Conservation (phyloP, 2,113 vertebrate genomes). For the Xiphophorus maculatus region DNA sequence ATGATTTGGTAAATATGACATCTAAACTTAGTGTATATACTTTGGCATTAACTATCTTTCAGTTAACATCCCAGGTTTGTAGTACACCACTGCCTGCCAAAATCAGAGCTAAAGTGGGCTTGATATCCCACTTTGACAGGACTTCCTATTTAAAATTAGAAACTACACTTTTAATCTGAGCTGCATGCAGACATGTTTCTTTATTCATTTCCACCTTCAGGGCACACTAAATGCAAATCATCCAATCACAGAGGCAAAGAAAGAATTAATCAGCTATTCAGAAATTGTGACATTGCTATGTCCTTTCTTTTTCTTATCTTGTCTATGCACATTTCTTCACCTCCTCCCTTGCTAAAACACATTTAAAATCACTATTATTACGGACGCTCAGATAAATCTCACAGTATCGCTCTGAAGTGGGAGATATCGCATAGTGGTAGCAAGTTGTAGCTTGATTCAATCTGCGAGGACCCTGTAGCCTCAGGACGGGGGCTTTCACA, state of each 20-base stretch:
- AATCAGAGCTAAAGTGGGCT: constrained; percentile 26
- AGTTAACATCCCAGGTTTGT: constrained; percentile 17
- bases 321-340: constrained; percentile 52
- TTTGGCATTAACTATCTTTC: not conserved
- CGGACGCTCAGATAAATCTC: constrained; percentile 64
- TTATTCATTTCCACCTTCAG: constrained; percentile 48
- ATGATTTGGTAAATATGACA: constrained; percentile 1
- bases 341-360: constrained; percentile 31
- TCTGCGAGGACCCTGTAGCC: constrained; percentile 50
- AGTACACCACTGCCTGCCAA: constrained; percentile 30
- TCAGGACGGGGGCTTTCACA: constrained; percentile 54
- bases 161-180: constrained; percentile 21
- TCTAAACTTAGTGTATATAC: constrained; percentile 2
- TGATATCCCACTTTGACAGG: constrained; percentile 21
- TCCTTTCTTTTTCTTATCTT: constrained; percentile 74
- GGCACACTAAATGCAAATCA: constrained; percentile 50
- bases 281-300: constrained; percentile 61
- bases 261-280: constrained; percentile 69
- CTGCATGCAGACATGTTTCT: constrained; percentile 22
- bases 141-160: constrained; percentile 15
- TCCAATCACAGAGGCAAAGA: constrained; percentile 60
- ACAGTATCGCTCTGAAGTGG: constrained; percentile 45
- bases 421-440: constrained; percentile 43
- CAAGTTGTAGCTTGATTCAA: constrained; percentile 62
- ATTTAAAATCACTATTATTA: constrained; percentile 59